Base-by-base conservation (phyloP, 2,888 invertebrate genomes). In the Polietes domitor region DNA sequence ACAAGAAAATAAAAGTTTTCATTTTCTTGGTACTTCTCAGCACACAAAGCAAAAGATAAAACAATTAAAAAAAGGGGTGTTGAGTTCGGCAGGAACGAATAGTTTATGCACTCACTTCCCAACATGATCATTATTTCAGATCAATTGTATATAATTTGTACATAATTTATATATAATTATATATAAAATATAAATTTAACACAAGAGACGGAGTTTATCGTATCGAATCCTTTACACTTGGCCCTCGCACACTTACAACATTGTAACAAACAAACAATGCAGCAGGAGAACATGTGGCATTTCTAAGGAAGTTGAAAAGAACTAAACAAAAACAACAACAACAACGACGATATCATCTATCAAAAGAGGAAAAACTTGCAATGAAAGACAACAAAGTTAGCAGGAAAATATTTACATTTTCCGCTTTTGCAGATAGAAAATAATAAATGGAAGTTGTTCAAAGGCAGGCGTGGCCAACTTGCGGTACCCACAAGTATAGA, bases 211-310 rank as follows among this genome's bases (percentile, higher is more conserved):
- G n/a, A n/a, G n/a, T 32, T 32, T 6, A 32, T 32, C 32, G 32
- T 32, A 32, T 32, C 32, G 9, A 32, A 32, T 32, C 4, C 4
- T 32, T 4, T 32, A n/a, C n/a, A n/a, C n/a, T n/a, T n/a, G 6
- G 47, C 47, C n/a, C 47, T 47, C 47, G 32, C 9, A 32, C 32
- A 32, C 9, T 2, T 47, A 37, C 12, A 9, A 9, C 12, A 37
- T 37, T 37, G 37, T n/a, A 6, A 9, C 24, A 2, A 55, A 74
- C 21, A 24, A 12, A 47, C 26, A 43, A 77, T 65, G 19, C 65
- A 9, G 41, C n/a, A n/a, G n/a, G n/a, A 61, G 17, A 65, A 65
- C 65, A 65, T 65, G 37, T 65, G 65, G 65, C 37, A 65, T 65
- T 65, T 63, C 63, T 10, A 19, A n/a, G 63, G 63, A 63, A 63